Conservation (phyloP, 2,797 vertebrate genomes). For the Hemitrygon akajei region DNA sequence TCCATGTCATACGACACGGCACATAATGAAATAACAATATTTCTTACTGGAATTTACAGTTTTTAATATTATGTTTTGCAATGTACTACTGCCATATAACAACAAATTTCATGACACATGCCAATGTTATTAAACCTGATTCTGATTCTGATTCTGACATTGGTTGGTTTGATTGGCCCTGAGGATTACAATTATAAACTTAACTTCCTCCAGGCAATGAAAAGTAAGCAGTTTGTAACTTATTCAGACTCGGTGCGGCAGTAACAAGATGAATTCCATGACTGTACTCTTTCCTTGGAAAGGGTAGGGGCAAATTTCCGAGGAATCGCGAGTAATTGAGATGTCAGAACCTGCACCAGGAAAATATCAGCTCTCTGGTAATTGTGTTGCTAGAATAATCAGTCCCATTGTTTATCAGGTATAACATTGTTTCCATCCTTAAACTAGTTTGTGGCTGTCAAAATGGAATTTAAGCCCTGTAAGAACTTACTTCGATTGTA, state of each 20-base stretch:
- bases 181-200: not conserved
- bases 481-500: not conserved
- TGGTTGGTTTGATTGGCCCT: not conserved
- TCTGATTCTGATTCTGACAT: not conserved
- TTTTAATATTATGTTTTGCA: too few relatives aligned
- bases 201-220: not conserved
- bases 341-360: not conserved
- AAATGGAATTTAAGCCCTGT: not conserved
- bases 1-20: too few relatives aligned
- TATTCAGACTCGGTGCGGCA: not conserved
- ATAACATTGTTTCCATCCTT: not conserved
- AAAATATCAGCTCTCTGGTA: not conserved
- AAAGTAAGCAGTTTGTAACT: not conserved
- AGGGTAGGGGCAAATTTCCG: too few relatives aligned
- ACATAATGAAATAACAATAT: too few relatives aligned
- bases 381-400: not conserved
- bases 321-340: not conserved
- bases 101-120: too few relatives aligned
- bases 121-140: too few relatives aligned
- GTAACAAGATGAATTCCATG: not conserved
- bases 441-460: not conserved
- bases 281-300: not conserved
- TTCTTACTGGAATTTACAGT: too few relatives aligned
- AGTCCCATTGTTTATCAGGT: not conserved
- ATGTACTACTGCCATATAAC: too few relatives aligned